Conservation (phyloP, 2,113 vertebrate species). For the Mus pahari region DNA sequence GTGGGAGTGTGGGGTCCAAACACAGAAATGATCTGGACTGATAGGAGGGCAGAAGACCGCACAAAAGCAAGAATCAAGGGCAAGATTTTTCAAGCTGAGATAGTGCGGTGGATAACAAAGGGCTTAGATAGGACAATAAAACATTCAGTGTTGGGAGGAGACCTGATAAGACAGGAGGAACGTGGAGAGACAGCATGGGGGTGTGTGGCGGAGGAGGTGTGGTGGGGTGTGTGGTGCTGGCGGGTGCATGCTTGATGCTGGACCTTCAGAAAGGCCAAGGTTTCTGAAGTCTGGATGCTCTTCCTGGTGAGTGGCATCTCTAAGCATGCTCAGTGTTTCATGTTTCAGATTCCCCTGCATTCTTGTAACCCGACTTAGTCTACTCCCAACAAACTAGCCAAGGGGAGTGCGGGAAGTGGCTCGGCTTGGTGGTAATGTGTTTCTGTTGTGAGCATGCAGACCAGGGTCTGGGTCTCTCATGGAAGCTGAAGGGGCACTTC, state of each 20-base stretch:
- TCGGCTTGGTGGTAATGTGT: too few species aligned
- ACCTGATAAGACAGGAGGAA: not conserved
- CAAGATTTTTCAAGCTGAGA: conserved; percentile 73
- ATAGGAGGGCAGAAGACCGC: conserved; percentile 61
- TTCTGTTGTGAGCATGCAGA: too few species aligned
- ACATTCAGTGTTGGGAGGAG: not conserved
- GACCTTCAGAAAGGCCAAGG: not conserved
- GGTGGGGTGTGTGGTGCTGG: accelerated
- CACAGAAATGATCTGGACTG: conserved; percentile 49
- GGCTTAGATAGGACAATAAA: conserved; percentile 60
- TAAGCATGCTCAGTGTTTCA: accelerated
- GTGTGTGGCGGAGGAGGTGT: not conserved
- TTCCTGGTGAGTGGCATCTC: not conserved
- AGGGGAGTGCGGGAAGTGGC: not conserved
- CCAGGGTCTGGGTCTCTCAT: not conserved
- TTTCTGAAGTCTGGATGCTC: not conserved
- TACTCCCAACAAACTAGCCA: not conserved
- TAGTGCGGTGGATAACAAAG: conserved; percentile 31
- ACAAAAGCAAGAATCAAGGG: conserved; percentile 63
- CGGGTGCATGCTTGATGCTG: not conserved
- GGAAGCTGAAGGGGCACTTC: too few species aligned
- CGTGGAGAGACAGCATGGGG: accelerated
- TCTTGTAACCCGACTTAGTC: not conserved
- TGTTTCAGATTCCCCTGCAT: not conserved
- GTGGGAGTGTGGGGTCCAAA: conserved; percentile 68